Conservation (phyloP, 1,140 invertebrate species). For the Drosophila littoralis region DNA sequence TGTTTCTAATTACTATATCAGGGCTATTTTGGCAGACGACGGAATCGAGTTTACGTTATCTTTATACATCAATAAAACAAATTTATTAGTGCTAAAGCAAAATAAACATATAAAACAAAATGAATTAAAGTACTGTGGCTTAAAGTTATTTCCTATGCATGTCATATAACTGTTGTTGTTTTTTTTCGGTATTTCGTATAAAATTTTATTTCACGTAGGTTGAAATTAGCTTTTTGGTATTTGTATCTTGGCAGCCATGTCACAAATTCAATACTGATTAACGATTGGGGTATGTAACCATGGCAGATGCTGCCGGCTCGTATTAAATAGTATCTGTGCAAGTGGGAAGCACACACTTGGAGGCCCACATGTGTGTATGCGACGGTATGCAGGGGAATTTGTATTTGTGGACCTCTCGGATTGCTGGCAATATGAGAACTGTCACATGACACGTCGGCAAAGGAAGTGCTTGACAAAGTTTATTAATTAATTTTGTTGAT, state of each 20-base stretch:
- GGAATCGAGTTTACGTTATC: too few relatives aligned
- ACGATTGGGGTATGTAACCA: slow-evolving; percentile 21
- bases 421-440: slow-evolving; percentile 68
- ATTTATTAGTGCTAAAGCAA: too few relatives aligned
- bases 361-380: slow-evolving; percentile 15
- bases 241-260: slow-evolving; percentile 24
- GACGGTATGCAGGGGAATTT: slow-evolving; percentile 2
- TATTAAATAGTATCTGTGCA: slow-evolving; percentile 18
- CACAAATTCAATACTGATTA: slow-evolving; percentile 56
- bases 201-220: not conserved
- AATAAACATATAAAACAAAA: too few relatives aligned
- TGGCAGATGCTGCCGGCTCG: slow-evolving; percentile 12
- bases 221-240: slow-evolving; percentile 35
- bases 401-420: slow-evolving; percentile 29
- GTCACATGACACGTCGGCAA: slow-evolving; percentile 72
- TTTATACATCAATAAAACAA: too few relatives aligned
- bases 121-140: not conserved
- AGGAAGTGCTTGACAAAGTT: slow-evolving; percentile 78
- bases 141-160: not conserved
- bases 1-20: too few relatives aligned
- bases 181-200: not conserved
- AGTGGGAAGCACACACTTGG: slow-evolving; percentile 15
- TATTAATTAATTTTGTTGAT: slow-evolving; percentile 83
- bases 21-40: too few relatives aligned
- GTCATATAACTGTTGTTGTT: not conserved